Evolutionary conservation across 2,888 invertebrate genomes (phyloP), one percentile per base, ranked within the genome.

Genomic region (Troides oblongomaculatus): DNA sequence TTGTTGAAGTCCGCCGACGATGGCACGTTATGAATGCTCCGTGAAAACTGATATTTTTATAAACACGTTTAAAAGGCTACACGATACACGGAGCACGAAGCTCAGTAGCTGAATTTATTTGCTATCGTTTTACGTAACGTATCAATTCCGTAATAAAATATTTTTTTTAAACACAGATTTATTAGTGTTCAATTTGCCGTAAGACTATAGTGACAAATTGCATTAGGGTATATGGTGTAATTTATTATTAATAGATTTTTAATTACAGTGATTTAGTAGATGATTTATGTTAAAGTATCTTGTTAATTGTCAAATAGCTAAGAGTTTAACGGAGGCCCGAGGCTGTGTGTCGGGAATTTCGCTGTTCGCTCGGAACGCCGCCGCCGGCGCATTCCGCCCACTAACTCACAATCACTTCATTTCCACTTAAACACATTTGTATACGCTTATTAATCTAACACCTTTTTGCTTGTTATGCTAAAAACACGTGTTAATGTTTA

Each of bases 1-100:
- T 56, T 69, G 61, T 62, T 62, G n/a, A 57, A 39, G 60, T n/a
- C 61, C 59, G 56, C 57, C 64, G 61, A 63, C 21, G 62, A 64
- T 50, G 57, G 62, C 64, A n/a, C 46, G 57, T 62, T 62, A 30
- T 69, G 62, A 65, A 69, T 69, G 62, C 65, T 14, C 36, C 50
- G 62, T 62, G 75, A 72, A 77, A 84, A 83, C 76, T 76, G 84
- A 87, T 87, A 87, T 83, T 86, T 87, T 85, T 86, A 86, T 86
- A 78, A 79, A 74, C 77, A 68, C 72, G 76, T 76, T 75, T 73
- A 72, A 67, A 72, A 75, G 75, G 87, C 83, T 87, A 88, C 76
- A 64, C 79, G 84, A 88, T 84, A 87, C 84, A 78, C 78, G 78
- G 74, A 73, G 74, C 75, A 72, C 72, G 69, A 75, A 75, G 74